These are phyloP conservation scores for Dichetophora obliterata DNA, from an alignment of 2,888 invertebrate genomes.

Conservation along the genomic window DNA sequence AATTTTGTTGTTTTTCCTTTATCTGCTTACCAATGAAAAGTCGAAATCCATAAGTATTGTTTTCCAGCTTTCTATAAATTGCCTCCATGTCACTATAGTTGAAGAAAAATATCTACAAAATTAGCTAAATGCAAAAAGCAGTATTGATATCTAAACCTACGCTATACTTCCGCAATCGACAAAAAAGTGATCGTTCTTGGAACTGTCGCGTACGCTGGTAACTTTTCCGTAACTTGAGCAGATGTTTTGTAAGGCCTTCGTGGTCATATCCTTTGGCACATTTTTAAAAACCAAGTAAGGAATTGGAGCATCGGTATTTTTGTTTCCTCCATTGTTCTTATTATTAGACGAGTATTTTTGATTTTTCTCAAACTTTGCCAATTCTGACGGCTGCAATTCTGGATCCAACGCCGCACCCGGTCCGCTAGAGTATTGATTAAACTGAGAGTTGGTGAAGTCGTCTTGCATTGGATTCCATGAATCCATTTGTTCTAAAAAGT, in stretches of 20 bases:
- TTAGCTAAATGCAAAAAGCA: neutral
- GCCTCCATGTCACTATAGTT: conserved; percentile 56
- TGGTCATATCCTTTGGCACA: conserved; percentile 48
- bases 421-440: conserved; percentile 54
- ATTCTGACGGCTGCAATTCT: conserved; percentile 48
- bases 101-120: neutral
- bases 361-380: conserved; percentile 38
- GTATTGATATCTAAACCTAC: conserved; percentile 46
- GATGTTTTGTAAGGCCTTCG: conserved; percentile 50
- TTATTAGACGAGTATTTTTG: neutral
- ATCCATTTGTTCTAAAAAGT: conserved; percentile 42
- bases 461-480: conserved; percentile 57
- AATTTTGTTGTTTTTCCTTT: conserved; percentile 1
- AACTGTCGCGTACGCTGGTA: conserved; percentile 43
- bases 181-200: conserved; percentile 47
- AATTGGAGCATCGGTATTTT: neutral
- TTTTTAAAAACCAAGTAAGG: conserved; percentile 51
- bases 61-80: conserved; percentile 50
- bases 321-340: neutral
- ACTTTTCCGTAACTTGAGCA: conserved; percentile 48
- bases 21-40: conserved; percentile 46
- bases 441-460: conserved; percentile 51
- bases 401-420: conserved; percentile 54
- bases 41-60: conserved; percentile 51
- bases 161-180: conserved; percentile 49